phyloP scores from a whole-genome alignment of 2,797 vertebrate genomes.

The Gymnoscopelus microlampas region DNA sequence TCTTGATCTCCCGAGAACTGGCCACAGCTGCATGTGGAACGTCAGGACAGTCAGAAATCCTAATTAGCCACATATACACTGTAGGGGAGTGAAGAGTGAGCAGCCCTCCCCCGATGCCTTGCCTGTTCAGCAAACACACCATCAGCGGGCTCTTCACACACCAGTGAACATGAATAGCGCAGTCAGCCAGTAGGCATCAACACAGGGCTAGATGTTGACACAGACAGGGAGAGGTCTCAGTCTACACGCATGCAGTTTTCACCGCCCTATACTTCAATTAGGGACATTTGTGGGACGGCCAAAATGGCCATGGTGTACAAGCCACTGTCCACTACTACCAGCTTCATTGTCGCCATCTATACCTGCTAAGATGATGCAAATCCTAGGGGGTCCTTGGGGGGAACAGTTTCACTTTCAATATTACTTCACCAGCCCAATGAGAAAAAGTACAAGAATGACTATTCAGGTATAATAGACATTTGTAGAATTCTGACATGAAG shows the following conservation, averaged over 20 bases:
- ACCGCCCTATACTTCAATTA: slow-evolving; percentile 72
- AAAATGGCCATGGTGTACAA: slow-evolving; percentile 55
- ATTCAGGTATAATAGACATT: no score
- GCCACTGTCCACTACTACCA: slow-evolving; percentile 32
- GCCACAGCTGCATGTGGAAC: slow-evolving; percentile 65
- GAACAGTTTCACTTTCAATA: no score
- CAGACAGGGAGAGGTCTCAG: slow-evolving; percentile 69
- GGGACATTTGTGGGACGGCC: slow-evolving; percentile 69
- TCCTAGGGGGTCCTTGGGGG: no score
- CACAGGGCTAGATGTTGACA: slow-evolving; percentile 77
- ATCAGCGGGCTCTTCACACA: slow-evolving; percentile 82
- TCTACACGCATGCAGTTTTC: slow-evolving; percentile 55
- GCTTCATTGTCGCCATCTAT: slow-evolving; percentile 36
- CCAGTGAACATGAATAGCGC: slow-evolving; percentile 82
- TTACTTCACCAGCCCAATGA: no score
- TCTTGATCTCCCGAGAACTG: slow-evolving; percentile 33
- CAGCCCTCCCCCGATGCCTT: slow-evolving; percentile 72
- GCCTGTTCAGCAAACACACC: slow-evolving; percentile 82
- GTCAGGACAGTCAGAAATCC: slow-evolving; percentile 67
- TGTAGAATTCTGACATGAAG: no score
- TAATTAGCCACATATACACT: slow-evolving; percentile 76
- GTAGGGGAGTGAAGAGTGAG: slow-evolving; percentile 72
- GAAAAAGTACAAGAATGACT: no score
- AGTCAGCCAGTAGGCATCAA: slow-evolving; percentile 78
- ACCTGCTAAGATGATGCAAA: slow-evolving; percentile 9